phyloP scores from a whole-genome alignment of 23 tunicate species.

The Pegea sp. region DNA sequence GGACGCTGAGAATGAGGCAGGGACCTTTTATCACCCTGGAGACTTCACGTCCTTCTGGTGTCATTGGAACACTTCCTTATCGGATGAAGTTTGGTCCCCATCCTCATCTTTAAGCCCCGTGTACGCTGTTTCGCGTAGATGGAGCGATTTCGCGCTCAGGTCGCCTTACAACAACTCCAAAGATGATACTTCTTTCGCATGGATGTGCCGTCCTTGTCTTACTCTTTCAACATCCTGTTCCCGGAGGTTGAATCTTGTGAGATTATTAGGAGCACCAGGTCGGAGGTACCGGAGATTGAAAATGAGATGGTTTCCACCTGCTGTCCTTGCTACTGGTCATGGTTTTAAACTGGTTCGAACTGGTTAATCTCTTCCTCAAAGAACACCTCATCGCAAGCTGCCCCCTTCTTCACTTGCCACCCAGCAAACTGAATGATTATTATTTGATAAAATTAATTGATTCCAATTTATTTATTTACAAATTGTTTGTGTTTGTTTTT shows the following conservation, averaged over 20 bases:
- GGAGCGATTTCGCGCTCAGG: slow-evolving; percentile 36
- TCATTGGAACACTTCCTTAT: slow-evolving; percentile 25
- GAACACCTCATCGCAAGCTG: too few species aligned
- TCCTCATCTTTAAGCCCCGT: slow-evolving; percentile 2
- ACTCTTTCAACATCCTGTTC: slow-evolving; percentile 25
- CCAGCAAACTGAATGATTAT: too few species aligned
- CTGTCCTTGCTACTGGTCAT: slow-evolving; percentile 32
- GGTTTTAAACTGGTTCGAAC: slow-evolving; percentile 28
- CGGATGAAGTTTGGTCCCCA: slow-evolving; percentile 3
- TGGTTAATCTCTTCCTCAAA: too few species aligned
- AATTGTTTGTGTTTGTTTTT: too few species aligned
- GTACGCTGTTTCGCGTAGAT: slow-evolving; percentile 29
- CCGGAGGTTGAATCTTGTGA: slow-evolving; percentile 9
- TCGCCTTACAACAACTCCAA: not conserved
- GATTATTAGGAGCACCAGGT: slow-evolving; percentile 37
- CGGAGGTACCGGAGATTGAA: slow-evolving; percentile 38
- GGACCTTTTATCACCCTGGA: slow-evolving; percentile 8
- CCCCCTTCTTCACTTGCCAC: too few species aligned
- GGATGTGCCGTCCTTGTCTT: slow-evolving; percentile 29
- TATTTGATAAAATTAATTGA: too few species aligned
- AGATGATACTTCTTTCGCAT: not conserved
- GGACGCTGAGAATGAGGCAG: slow-evolving; percentile 13
- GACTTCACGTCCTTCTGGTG: slow-evolving; percentile 25
- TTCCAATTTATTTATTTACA: too few species aligned
- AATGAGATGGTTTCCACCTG: slow-evolving; percentile 52